phyloP scores from a whole-genome alignment of 2,113 vertebrate species.

The Gallinago paraguaiae region DNA sequence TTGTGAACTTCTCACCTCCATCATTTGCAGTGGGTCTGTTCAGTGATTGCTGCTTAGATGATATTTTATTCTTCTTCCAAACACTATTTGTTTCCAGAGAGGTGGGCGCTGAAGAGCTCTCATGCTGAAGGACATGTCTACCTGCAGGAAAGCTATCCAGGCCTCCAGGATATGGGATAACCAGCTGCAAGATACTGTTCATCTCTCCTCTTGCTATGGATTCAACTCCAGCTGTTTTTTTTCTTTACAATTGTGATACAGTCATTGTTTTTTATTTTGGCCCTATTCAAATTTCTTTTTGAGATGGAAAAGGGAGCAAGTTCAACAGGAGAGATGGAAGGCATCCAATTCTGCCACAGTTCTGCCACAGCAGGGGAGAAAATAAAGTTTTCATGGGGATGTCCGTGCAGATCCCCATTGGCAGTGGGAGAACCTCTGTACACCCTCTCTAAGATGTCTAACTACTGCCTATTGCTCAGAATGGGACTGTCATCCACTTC shows the following conservation, averaged over 20 bases:
- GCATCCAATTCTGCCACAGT: not conserved
- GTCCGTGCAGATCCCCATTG: not conserved
- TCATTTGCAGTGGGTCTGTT: not conserved
- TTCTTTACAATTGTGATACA: not conserved
- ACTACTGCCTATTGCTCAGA: not conserved
- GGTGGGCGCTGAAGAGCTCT: not conserved
- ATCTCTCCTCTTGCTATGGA: not conserved
- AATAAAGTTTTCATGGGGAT: not conserved
- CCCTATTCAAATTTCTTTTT: not conserved
- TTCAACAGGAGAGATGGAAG: not conserved
- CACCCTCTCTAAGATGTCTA: not conserved
- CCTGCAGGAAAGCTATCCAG: not conserved
- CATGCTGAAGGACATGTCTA: not conserved
- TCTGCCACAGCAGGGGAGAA: fast-evolving
- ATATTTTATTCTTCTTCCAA: not conserved
- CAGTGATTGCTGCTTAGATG: not conserved
- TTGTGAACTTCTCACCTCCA: not conserved
- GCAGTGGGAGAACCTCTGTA: not conserved
- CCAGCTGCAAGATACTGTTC: not conserved
- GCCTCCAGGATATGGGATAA: not conserved
- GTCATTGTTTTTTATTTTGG: fast-evolving
- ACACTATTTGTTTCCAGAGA: not conserved
- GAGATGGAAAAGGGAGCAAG: not conserved
- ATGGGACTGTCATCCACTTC: not conserved
- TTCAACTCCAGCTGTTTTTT: not conserved